Conservation (phyloP, 1,140 invertebrate genomes). For the Ceratitis capitata region DNA sequence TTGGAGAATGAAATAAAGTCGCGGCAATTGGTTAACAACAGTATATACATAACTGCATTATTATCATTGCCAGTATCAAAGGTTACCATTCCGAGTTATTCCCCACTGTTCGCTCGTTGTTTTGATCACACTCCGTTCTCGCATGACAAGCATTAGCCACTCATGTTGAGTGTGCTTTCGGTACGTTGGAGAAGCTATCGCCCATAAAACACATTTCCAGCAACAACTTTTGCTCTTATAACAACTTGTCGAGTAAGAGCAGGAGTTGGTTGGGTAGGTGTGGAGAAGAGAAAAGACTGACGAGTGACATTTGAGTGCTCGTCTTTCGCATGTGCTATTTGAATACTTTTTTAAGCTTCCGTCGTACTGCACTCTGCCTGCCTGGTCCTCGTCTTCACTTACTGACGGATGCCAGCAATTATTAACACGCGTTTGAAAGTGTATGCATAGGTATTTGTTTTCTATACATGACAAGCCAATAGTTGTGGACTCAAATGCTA, state of each 20-base stretch:
- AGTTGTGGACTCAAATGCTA: too few species aligned
- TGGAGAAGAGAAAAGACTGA: background rate
- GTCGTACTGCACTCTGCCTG: too few species aligned
- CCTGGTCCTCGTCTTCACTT: too few species aligned
- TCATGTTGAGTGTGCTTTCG: conserved; percentile 9
- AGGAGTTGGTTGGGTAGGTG: background rate
- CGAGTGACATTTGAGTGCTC: conserved; percentile 18
- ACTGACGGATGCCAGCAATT: too few species aligned
- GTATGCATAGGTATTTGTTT: too few species aligned
- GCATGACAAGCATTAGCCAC: background rate
- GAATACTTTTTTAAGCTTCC: too few species aligned
- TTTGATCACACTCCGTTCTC: background rate
- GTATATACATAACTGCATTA: background rate
- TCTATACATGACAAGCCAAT: too few species aligned
- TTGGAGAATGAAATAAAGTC: background rate
- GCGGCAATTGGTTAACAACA: background rate
- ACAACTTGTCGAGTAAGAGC: background rate
- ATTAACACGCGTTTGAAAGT: too few species aligned
- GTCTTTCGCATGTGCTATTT: background rate
- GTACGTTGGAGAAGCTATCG: background rate
- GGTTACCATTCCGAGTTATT: background rate
- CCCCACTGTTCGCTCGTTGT: background rate
- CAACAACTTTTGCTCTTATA: background rate
- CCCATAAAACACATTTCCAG: background rate
- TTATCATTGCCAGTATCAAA: background rate